Evolutionary conservation across 2,888 invertebrate species (phyloP).

Genomic region (Melinopterus prodromus): DNA sequence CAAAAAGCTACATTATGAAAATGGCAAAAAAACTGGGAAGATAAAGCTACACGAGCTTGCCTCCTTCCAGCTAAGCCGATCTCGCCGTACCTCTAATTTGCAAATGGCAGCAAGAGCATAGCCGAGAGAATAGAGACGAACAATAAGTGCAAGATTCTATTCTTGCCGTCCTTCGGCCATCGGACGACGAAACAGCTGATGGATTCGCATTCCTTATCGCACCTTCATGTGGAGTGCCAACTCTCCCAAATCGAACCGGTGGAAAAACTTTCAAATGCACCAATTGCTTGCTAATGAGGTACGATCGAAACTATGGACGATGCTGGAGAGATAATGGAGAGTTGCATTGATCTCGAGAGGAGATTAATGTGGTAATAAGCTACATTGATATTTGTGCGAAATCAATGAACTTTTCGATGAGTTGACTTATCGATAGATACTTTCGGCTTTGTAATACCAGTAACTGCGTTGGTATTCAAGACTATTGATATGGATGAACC

Average conservation of each 20-base stretch:
- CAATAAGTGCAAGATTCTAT: not conserved
- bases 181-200: not conserved
- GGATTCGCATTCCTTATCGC: not conserved
- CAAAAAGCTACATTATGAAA: too few species aligned
- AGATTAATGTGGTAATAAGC: too few species aligned
- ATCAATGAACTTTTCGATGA: too few species aligned
- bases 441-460: too few species aligned
- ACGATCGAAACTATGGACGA: too few species aligned
- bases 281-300: not conserved
- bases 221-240: not conserved
- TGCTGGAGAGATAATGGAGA: too few species aligned
- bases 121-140: not conserved
- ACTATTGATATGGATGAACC: too few species aligned
- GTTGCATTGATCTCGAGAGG: too few species aligned
- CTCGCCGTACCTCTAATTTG: not conserved
- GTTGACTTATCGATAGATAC: too few species aligned
- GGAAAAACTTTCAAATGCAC: not conserved
- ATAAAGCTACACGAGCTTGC: not conserved
- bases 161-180: not conserved
- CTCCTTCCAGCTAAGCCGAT: not conserved
- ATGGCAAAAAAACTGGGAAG: too few species aligned
- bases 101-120: not conserved
- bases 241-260: not conserved
- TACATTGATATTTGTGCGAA: too few species aligned
- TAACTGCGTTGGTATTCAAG: too few species aligned